Base-by-base conservation (phyloP, 2,888 invertebrate genomes). In the Chouioia cunea region DNA sequence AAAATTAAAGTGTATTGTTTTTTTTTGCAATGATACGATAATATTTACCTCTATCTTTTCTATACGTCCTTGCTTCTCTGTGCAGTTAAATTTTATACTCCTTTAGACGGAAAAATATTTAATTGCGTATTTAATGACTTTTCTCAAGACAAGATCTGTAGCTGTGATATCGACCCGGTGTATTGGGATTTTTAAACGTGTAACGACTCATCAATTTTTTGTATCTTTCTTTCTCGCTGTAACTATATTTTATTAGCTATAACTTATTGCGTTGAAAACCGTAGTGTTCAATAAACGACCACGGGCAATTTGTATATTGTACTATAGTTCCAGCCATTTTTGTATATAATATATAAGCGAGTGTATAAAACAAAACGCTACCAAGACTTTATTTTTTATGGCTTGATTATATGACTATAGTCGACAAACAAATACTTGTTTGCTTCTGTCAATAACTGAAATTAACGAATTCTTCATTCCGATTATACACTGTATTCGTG, bases 81-180 rank as follows among this genome's bases (percentile, higher is more conserved):
- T 58, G n/a, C 46, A 65, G 44, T 48, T 47, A 22, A 36, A 3
- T n/a, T 14, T 73, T 65, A 65, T 59, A 68, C 52, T 67, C 66
- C 70, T 70, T 52, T 54, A 66, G 56, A 53, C 3, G 56, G 58
- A 44, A 50, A 60, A 65, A 27, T 64, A 59, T 65, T 60, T 54
- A 65, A 57, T 67, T 71, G 57, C 73, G 71, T 73, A 76, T 71
- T 73, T 70, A 71, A 72, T 65, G 74, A 66, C 71, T 73, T 74
- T 78, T 76, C 71, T 76, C 67, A 75, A 75, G 79, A 77, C 77
- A 77, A 73, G 78, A 79, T 78, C 78, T 82, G 81, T 82, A 85
- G 83, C 84, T 85, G 84, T 84, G 84, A 84, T 85, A 84, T 83
- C 75, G 77, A 80, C 78, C 80, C 80, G 81, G 82, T 81, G 79